Evolutionary conservation across 2,797 vertebrate genomes (phyloP), one percentile per base, ranked within the genome.

Genomic region (Somateria mollissima): DNA sequence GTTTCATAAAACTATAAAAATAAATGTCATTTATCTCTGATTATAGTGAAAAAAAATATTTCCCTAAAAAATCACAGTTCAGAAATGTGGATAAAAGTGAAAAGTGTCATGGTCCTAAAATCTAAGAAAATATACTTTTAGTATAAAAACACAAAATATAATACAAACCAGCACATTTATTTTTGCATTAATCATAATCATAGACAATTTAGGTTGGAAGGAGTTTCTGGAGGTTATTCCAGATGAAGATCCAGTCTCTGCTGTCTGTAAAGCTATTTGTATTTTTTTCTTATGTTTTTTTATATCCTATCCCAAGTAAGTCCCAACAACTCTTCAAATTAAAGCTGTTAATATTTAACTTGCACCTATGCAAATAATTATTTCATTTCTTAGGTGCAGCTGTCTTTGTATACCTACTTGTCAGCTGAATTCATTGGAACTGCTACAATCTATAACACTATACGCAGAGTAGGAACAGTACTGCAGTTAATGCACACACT

Each of bases 401-500:
- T 99, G 2, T 99, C 98, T 73, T 97, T 99, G 62, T 99, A 99
- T 93, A 99, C 99, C 2, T 99, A 99, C 92, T 97, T 99, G 92
- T 99, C 99, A 71, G 99, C 99, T 20, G 99, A 99, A 95, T 99
- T 99, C 97, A 99, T 99, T 83, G 99, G 99, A 94, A 99, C 99
- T 25, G 99, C 99, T 75, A 99, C 99, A 2, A 99, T 99, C 96
- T 99, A 99, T 83, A 99, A 98, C 92, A 99, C 99, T 85, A 99
- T 99, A 87, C 98, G 99, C 60, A 98, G 99, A 57, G 99, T 99
- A 10, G 99, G 99, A 88, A 99, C 99, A 3, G 99, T 99, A 77
- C 98, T 99, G 96, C 99, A 99, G 97, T 97, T 99, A 79, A 99
- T 99, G 99, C 99, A 99, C 97, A 99, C 99, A 0, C 97, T 99